Evolutionary conservation across 1,140 invertebrate species (phyloP), one percentile per base, ranked within the genome.

Genomic region (Calephelis nemesis): DNA sequence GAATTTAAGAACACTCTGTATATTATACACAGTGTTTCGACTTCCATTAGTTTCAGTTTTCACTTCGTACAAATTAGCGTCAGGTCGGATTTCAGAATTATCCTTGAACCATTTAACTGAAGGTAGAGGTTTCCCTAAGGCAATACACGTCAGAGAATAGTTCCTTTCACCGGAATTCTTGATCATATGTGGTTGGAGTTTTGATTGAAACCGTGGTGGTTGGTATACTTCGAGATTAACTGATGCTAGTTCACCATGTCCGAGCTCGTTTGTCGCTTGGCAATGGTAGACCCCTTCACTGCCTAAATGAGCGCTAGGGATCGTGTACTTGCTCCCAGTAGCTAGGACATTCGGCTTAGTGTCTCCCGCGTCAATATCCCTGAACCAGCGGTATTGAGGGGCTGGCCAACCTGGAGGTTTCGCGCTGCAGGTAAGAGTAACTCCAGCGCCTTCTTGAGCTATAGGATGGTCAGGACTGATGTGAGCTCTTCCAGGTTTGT

Each of bases 221-320:
- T 98, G 97, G 79, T 97, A 95, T 0, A 98, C 97, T 80, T 96
- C 96, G 4, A 98, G 92, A 63, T 94, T 94, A 10, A 97, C 96
- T 0, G 96, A 96, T 0, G 96, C 97, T 54, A 95, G 93, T 74
- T 96, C 96, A 0, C 97, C 97, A 62, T 95, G 95, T 5, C 98
- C 98, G 68, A 98, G 93, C 83, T 97, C 96, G 79, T 98, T 98
- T 13, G 94, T 95, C 0, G 97, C 97, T 81, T 97, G 96, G 80
- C 98, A 98, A 78, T 96, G 95, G 84, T 98, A 98, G 15, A 95
- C 95, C 3, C 97, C 98, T 87, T 98, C 97, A 78, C 96, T 96
- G 10, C 94, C 95, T 15, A 97, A 90, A 77, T 97, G 95, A 0
- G 96, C 97, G 30, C 95, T 95, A 0, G 95, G 94, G 75, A 98